Evolutionary conservation across 1,140 invertebrate genomes (phyloP), one percentile per base, ranked within the genome.

Genomic region (Agrypnia vestita): DNA sequence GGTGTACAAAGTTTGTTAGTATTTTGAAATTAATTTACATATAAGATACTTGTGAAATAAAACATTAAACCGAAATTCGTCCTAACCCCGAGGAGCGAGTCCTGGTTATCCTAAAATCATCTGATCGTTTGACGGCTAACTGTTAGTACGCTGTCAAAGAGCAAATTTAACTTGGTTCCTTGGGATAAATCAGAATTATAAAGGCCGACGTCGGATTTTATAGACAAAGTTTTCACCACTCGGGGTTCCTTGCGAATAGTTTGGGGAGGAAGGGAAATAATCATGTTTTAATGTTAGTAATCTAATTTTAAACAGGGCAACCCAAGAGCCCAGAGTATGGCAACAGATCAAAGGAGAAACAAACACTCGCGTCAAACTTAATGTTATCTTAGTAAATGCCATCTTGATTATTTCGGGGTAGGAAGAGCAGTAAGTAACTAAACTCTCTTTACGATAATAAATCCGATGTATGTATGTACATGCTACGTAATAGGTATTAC

Each of bases 171-270:
- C 55, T 55, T 56, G 7, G 7, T 25, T 53, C 51, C 25, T 43
- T 19, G 53, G 74, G 55, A 76, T 76, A 47, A 17, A 61, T 76
- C 74, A 76, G 67, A 71, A 17, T 49, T 71, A 71, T 71, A 15
- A 46, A 47, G 67, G 67, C 67, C 67, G 21, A 47, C 10, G 43
- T 10, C 43, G 46, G 43, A 71, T 71, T 71, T 71, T 71, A 71
- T 71, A 71, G 67, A 46, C 46, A 71, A 71, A 71, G 67, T 71
- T 71, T 71, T 49, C 56, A 49, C 43, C 15, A 21, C 15, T 71
- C 47, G 67, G 46, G n/a, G 67, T 71, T 35, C 6, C 67, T 71
- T 49, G 67, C n/a, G 67, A 71, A 46, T 21, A 19, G 46, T 47
- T 15, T 17, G n/a, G 43, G 67, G 7, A 13, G 43, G 44, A 47